A percentile compares a stretch with the other conserved stretches of the same genome.
Conservation (phyloP, 2,797 vertebrate genomes). For the Balearica regulorum region DNA sequence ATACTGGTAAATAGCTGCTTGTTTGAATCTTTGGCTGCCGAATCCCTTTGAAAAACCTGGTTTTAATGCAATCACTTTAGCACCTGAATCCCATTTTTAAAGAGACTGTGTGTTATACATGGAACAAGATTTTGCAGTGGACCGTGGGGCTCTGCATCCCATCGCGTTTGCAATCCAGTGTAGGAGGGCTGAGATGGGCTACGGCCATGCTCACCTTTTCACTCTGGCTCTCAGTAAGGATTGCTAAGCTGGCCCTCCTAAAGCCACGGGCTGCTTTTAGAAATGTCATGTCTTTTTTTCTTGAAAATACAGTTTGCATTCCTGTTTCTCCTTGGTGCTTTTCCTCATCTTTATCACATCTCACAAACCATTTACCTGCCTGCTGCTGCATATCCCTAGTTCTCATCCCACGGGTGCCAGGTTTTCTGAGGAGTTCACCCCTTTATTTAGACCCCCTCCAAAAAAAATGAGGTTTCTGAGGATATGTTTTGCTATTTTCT, state of each 20-base stretch:
- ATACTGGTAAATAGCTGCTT: not conserved
- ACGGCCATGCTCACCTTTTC: not conserved
- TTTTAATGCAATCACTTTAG: not conserved
- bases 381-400: not conserved
- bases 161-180: rapidly evolving
- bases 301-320: rapidly evolving
- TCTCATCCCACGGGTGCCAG: not conserved
- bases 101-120: not conserved
- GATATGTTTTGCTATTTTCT: not conserved
- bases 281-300: not conserved
- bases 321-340: not conserved
- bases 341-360: rapidly evolving
- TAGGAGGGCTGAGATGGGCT: not conserved
- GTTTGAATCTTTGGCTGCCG: not conserved
- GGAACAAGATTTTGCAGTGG: not conserved
- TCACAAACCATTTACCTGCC: not conserved
- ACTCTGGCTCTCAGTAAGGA: not conserved
- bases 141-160: not conserved
- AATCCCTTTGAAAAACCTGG: not conserved
- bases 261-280: not conserved
- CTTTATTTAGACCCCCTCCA: not conserved
- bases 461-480: rapidly evolving
- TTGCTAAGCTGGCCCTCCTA: not conserved
- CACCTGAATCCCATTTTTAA: not conserved
- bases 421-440: not conserved